Evolutionary conservation across 2,888 invertebrate species (phyloP).

Genomic region (Quadriops clusia): DNA sequence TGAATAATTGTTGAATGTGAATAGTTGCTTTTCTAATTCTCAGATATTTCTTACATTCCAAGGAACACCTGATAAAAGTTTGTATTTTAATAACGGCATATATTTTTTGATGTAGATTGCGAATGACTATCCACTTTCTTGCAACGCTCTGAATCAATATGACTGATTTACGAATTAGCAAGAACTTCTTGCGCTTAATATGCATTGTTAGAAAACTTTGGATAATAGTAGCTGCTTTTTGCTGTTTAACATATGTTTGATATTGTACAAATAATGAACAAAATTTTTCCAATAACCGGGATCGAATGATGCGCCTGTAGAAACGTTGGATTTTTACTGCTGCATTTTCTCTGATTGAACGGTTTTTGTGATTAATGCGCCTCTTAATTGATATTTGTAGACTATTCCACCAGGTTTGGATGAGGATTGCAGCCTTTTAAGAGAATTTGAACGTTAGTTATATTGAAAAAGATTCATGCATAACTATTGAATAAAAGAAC

Average conservation of each 20-base stretch:
- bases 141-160: constrained; percentile 22
- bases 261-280: constrained; percentile 30
- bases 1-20: background rate
- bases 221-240: constrained; percentile 38
- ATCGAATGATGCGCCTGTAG: constrained; percentile 38
- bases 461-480: too few relatives aligned
- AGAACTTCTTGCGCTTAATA: constrained; percentile 19
- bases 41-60: constrained; percentile 18
- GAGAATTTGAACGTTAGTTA: too few relatives aligned
- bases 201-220: constrained; percentile 41
- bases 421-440: constrained; percentile 51
- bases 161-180: constrained; percentile 12
- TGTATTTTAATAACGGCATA: constrained; percentile 23
- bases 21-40: constrained; percentile 11
- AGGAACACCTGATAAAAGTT: constrained; percentile 18
- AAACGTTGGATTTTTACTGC: constrained; percentile 47
- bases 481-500: too few relatives aligned
- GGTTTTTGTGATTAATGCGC: constrained; percentile 32
- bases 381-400: constrained; percentile 43
- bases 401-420: constrained; percentile 65
- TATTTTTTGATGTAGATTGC: constrained; percentile 17
- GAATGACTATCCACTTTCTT: constrained; percentile 21
- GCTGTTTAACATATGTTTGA: constrained; percentile 32
- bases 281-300: constrained; percentile 15
- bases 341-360: constrained; percentile 39